These are phyloP conservation scores for Oostethus manadensis DNA, from an alignment of 2,113 vertebrate genomes.

Conservation along the genomic window DNA sequence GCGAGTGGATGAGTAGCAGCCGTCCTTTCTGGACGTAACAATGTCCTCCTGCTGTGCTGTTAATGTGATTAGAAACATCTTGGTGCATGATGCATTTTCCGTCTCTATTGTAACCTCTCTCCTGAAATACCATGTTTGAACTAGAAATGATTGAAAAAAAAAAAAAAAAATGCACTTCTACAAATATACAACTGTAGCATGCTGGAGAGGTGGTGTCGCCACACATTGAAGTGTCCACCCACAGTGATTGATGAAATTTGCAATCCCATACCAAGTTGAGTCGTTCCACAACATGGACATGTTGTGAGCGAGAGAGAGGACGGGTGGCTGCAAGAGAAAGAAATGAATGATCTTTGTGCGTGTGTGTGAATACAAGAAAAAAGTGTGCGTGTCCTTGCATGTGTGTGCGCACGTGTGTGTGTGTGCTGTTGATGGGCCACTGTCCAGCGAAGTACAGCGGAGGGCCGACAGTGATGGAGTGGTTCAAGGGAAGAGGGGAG, in stretches of 20 bases:
- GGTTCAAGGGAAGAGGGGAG: slow-evolving; percentile 43
- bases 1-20: slow-evolving; percentile 24
- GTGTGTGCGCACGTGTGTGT: slow-evolving; percentile 13
- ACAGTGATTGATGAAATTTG: slow-evolving; percentile 58
- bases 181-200: slow-evolving; percentile 4
- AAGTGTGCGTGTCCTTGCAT: slow-evolving; percentile 6
- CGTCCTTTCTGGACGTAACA: slow-evolving; percentile 30
- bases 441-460: slow-evolving; percentile 53
- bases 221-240: slow-evolving; percentile 18
- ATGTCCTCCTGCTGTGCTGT: slow-evolving; percentile 38
- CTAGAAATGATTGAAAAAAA: not conserved
- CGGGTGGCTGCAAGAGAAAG: slow-evolving; percentile 41
- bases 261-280: slow-evolving; percentile 34
- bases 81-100: slow-evolving; percentile 59
- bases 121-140: slow-evolving; percentile 34
- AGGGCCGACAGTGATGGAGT: slow-evolving; percentile 66
- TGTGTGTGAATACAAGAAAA: slow-evolving; percentile 40
- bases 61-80: slow-evolving; percentile 60
- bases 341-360: slow-evolving; percentile 47
- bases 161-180: slow-evolving; percentile 12
- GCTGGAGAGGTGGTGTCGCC: slow-evolving; percentile 29
- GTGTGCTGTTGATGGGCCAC: slow-evolving; percentile 29
- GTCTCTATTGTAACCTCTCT: slow-evolving; percentile 55
- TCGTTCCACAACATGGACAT: slow-evolving; percentile 51
- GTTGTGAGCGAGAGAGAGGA: slow-evolving; percentile 28